Base-by-base conservation (phyloP, 2,888 invertebrate species). In the Beris chalybata region DNA sequence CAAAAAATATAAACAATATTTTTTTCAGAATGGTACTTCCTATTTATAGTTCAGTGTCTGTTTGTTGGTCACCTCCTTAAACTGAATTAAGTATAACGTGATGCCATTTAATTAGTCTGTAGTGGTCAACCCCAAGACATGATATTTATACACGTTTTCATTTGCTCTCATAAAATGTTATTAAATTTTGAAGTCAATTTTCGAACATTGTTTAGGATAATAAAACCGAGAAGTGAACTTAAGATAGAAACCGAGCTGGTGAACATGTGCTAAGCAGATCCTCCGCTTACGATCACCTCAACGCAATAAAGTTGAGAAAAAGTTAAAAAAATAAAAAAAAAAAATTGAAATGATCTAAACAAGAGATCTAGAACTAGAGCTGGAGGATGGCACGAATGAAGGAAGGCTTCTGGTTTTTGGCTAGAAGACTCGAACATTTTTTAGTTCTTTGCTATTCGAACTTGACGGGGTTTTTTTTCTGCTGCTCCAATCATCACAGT, bases 241-340 rank as follows among this genome's bases (percentile, higher is more conserved):
- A 63, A 63, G 63, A 15, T 22, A 63, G 63, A 63, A 63, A 63
- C 63, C 63, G 63, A 63, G 4, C 52, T 57, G 52, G 52, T 52
- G 52, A 69, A 69, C 69, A 69, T 67, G 67, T 69, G 69, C 69
- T 69, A 67, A 69, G 65, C 69, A 69, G 67, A 69, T 69, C 68
- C 68, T 68, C 68, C 56, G 65, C 58, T 65, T 52, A 66, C 66
- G 66, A 68, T 68, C 66, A 68, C 68, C 68, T 68, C 66, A 66
- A 64, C 64, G 63, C 61, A 66, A 68, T 68, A 66, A 68, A 68
- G 61, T 45, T 61, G 44, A 65, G 65, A 66, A 63, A 65, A 68
- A 38, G 38, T 38, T 38, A 38, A 63, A 31, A 38, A 43, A 63
- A 15, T 52, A 63, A 63, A 13, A 44, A 50, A 43, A 53, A 43